phyloP scores from a whole-genome alignment of 2,888 invertebrate species.

The Apamea monoglypha region DNA sequence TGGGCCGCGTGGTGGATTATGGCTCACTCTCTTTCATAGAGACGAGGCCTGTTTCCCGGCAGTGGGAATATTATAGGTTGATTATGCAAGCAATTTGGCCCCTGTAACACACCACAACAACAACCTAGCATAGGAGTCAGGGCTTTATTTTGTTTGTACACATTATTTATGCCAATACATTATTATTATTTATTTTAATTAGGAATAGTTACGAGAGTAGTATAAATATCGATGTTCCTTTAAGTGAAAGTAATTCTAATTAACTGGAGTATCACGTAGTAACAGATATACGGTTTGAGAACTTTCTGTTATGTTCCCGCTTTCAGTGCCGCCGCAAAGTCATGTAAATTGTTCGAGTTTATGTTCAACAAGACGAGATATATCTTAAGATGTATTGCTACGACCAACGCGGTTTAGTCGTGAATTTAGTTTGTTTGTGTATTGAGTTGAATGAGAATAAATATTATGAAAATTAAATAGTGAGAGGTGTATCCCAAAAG shows the following conservation, averaged over 20 bases:
- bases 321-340: constrained; percentile 62
- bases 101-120: too few relatives aligned
- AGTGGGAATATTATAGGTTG: neutral
- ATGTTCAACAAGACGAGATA: constrained; percentile 47
- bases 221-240: constrained; percentile 39
- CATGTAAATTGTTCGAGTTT: constrained; percentile 68
- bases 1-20: neutral
- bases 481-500: neutral
- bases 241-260: constrained; percentile 58
- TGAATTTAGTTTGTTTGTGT: constrained; percentile 18
- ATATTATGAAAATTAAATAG: constrained; percentile 3
- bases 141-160: too few relatives aligned
- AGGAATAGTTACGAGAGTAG: constrained; percentile 31
- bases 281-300: constrained; percentile 47
- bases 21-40: neutral
- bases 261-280: constrained; percentile 40
- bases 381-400: constrained; percentile 24
- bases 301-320: constrained; percentile 64
- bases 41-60: neutral
- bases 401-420: constrained; percentile 15
- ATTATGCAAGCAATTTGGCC: neutral
- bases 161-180: too few relatives aligned
- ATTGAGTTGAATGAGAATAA: constrained; percentile 15
- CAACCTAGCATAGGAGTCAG: too few relatives aligned
- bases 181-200: too few relatives aligned